These are phyloP conservation scores for Semicossyphus pulcher DNA, from an alignment of 2,113 vertebrate genomes.

Conservation along the genomic window DNA sequence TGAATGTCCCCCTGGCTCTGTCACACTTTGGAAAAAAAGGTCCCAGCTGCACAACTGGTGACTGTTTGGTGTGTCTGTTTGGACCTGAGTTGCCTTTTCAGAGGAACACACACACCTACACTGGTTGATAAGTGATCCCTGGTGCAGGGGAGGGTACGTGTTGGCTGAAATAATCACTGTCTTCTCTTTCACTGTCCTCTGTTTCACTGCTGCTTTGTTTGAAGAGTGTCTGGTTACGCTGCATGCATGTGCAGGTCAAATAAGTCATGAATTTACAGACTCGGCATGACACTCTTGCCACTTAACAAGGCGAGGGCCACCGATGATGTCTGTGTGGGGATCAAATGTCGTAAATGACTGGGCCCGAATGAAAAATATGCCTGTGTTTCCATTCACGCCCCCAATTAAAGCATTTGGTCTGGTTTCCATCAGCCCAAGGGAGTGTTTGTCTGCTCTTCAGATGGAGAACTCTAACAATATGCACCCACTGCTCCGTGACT, in stretches of 20 bases:
- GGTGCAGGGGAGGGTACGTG: constrained; percentile 37
- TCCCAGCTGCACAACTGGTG: constrained; percentile 50
- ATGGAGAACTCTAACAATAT: constrained; percentile 25
- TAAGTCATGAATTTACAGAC: constrained; percentile 43
- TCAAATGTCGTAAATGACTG: constrained; percentile 43
- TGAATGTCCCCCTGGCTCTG: constrained; percentile 47
- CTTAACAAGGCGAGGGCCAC: constrained; percentile 26
- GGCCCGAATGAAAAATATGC: constrained; percentile 1
- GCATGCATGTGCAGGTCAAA: constrained; percentile 49
- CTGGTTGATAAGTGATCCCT: constrained; percentile 60
- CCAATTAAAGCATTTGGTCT: constrained; percentile 31
- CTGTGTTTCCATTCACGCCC: constrained; percentile 25
- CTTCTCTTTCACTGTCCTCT: constrained; percentile 64
- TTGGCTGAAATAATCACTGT: constrained; percentile 70
- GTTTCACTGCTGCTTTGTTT: constrained; percentile 63
- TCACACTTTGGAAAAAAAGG: constrained; percentile 42
- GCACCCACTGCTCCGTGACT: not conserved
- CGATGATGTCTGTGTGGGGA: constrained; percentile 20
- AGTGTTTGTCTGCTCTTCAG: not conserved
- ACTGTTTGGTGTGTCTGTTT: constrained; percentile 50
- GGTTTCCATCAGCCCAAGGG: constrained; percentile 46
- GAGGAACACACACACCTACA: constrained; percentile 24
- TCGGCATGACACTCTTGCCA: constrained; percentile 37
- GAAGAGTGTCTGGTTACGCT: constrained; percentile 61
- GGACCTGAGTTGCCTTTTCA: constrained; percentile 38